Evolutionary conservation across 2,113 vertebrate genomes (phyloP).

Genomic region (Empidonax alnorum): DNA sequence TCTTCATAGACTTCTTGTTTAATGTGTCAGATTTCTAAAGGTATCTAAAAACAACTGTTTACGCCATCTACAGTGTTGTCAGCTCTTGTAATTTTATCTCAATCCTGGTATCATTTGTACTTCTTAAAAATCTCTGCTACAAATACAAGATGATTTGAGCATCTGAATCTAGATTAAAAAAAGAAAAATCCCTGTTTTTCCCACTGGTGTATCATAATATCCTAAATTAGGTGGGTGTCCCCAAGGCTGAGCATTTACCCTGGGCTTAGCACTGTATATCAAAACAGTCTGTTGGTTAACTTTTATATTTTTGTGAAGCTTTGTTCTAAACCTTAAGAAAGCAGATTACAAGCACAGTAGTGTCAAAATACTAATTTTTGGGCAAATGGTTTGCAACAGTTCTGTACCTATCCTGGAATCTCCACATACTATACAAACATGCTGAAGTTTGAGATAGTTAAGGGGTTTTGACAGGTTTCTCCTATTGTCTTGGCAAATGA

Average conservation of each 20-base stretch:
- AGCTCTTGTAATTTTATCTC: background rate
- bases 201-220: fast-evolving
- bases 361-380: background rate
- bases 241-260: background rate
- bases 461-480: background rate
- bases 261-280: background rate
- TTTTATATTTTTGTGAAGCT: background rate
- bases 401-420: background rate
- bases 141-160: background rate
- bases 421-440: background rate
- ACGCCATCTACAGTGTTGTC: background rate
- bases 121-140: background rate
- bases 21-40: conserved; percentile 53
- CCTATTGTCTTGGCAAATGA: background rate
- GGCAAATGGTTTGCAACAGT: background rate
- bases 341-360: background rate
- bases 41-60: conserved; percentile 59
- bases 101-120: background rate
- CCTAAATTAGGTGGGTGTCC: background rate
- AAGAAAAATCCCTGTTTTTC: background rate
- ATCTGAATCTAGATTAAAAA: background rate
- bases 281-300: background rate
- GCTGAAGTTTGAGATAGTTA: background rate
- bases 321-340: background rate
- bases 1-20: conserved; percentile 36